Percentiles rank a stretch among this genome's conserved stretches.
These are phyloP conservation scores for Gobio occitaniae DNA, from an alignment of 2,797 vertebrate species.

Conservation along the genomic window DNA sequence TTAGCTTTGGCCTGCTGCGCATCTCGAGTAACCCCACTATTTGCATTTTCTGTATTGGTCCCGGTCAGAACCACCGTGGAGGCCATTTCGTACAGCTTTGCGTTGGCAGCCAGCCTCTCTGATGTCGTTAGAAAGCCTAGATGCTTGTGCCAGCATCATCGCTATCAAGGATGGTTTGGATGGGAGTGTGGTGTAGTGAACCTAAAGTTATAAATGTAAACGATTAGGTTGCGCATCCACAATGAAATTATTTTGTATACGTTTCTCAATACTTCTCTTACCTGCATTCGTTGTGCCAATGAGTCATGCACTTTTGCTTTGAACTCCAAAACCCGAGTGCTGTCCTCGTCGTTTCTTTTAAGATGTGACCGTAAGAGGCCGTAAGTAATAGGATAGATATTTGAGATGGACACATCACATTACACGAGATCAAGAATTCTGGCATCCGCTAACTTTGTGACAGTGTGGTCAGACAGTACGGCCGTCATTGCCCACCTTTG, in stretches of 20 bases:
- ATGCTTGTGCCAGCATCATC: slow-evolving; percentile 12
- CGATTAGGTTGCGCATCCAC: neutral
- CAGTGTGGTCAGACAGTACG: neutral
- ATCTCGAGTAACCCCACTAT: neutral
- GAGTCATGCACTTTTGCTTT: neutral
- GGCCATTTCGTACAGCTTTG: neutral
- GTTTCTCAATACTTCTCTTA: neutral
- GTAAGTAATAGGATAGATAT: neutral
- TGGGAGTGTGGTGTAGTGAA: too few species aligned
- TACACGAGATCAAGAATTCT: neutral
- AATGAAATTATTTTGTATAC: neutral
- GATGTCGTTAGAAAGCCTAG: slow-evolving; percentile 1
- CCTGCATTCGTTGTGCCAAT: neutral
- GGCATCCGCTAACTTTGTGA: neutral
- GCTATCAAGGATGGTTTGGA: neutral
- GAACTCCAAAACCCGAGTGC: neutral
- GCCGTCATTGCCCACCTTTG: slow-evolving; percentile 11
- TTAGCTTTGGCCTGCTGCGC: neutral
- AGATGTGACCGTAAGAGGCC: too few species aligned
- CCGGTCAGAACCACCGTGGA: too few species aligned
- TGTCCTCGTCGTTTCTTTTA: too few species aligned
- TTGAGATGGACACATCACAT: neutral
- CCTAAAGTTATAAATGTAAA: neutral
- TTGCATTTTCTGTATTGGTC: neutral
- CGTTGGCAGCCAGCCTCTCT: neutral